Base-by-base conservation (phyloP, 2,888 invertebrate genomes). In the Tricholauxania praeusta region DNA sequence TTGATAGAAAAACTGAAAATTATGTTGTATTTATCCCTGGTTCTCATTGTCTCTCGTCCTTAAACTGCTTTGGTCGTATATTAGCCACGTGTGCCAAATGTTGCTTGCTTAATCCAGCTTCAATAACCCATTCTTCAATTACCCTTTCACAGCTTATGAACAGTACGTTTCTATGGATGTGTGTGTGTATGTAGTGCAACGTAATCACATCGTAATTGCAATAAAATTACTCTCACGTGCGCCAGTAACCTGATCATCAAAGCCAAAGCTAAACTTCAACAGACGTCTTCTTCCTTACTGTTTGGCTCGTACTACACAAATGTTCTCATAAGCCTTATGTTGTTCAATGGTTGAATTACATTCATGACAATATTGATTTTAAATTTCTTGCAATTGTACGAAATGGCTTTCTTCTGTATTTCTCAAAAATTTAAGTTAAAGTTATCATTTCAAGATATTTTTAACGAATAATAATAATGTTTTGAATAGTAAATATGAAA, bases 121-220 rank as follows among this genome's bases (percentile, higher is more conserved):
- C 68, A 72, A 68, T 63, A 79, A 81, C 79, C 78, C 82, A 82
- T 83, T 83, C 85, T 82, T 80, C 82, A 84, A 86, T 86, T 86
- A 86, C 87, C 86, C 87, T 85, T 86, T 86, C 82, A 80, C 80
- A 77, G 76, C 67, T 75, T 53, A 47, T 15, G 47, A 48, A 71
- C 49, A 7, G 51, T 28, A 28, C 28, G 28, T 28, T 4, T 4
- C 52, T 19, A n/a, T 49, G 6, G 53, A 47, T 65, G 19, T 19
- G n/a, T 47, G 69, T 57, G 48, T 63, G 60, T 64, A 68, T 70
- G 51, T 71, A 74, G 80, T 82, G 85, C 82, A 84, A 82, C 83
- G 84, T 84, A 84, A 84, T 85, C 85, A 85, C 85, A 86, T 86
- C 87, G 84, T 87, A 86, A 86, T 87, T 87, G 86, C 86, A 85